A percentile compares a stretch with the other conserved stretches of the same genome.
phyloP scores from a whole-genome alignment of 1,140 invertebrate species.

The Lepidostoma basale region DNA sequence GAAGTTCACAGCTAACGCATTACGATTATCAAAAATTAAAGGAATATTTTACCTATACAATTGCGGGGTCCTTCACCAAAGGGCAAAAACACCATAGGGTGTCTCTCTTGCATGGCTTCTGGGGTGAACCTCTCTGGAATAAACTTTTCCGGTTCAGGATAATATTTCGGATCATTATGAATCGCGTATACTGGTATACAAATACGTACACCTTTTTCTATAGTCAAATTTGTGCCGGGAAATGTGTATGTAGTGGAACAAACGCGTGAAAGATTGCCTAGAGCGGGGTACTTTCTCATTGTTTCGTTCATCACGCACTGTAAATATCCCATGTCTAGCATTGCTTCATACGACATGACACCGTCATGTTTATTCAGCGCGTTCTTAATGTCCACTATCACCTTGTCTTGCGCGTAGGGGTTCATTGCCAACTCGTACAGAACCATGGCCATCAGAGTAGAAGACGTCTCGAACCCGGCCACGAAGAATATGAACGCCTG shows the following conservation, averaged over 20 bases:
- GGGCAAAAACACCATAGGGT: slow-evolving; percentile 22
- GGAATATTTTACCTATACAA: slow-evolving; percentile 37
- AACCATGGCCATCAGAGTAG: slow-evolving; percentile 53
- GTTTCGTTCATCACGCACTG: slow-evolving; percentile 40
- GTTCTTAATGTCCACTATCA: slow-evolving; percentile 58
- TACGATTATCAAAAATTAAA: too few relatives aligned
- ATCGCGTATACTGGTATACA: slow-evolving; percentile 18
- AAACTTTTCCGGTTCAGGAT: slow-evolving; percentile 32
- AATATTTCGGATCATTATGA: slow-evolving; percentile 34
- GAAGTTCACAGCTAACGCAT: too few relatives aligned
- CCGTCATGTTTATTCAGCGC: slow-evolving; percentile 48
- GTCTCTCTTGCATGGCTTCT: slow-evolving; percentile 20
- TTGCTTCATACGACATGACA: slow-evolving; percentile 52
- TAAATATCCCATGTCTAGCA: slow-evolving; percentile 56
- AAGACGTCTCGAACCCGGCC: slow-evolving; percentile 63
- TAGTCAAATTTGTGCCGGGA: slow-evolving; percentile 18
- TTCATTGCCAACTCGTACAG: slow-evolving; percentile 58
- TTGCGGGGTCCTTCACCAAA: slow-evolving; percentile 40
- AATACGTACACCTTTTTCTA: slow-evolving; percentile 25
- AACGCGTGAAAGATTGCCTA: neutral
- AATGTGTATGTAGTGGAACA: slow-evolving; percentile 14
- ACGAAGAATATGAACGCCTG: slow-evolving; percentile 56
- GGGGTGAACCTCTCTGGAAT: slow-evolving; percentile 35
- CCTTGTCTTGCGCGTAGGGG: slow-evolving; percentile 59
- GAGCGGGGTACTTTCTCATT: slow-evolving; percentile 27